phyloP scores from a whole-genome alignment of 1,140 invertebrate species.

The Musca vetustissima region DNA sequence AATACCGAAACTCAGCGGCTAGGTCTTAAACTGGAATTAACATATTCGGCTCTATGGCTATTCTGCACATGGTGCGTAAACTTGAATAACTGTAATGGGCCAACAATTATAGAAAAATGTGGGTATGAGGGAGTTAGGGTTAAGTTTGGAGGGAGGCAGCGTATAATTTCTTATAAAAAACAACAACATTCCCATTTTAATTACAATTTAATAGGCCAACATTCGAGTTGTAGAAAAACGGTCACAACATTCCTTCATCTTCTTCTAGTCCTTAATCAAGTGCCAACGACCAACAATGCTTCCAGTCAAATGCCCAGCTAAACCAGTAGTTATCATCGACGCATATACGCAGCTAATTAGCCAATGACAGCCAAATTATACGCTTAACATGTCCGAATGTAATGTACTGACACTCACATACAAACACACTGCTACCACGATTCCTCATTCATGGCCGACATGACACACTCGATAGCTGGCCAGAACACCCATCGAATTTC shows the following conservation, averaged over 20 bases:
- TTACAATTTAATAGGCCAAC: conserved; percentile 29
- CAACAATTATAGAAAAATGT: conserved; percentile 4
- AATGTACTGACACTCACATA: neutral
- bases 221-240: neutral
- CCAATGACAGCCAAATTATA: conserved; percentile 32
- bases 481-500: neutral
- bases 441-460: neutral
- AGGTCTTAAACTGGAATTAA: neutral
- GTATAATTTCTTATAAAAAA: neutral
- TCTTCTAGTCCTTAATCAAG: neutral
- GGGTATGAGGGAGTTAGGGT: too few relatives aligned
- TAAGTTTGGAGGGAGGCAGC: too few relatives aligned
- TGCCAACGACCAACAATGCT: neutral
- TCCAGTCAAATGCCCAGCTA: neutral
- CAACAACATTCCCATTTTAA: conserved; percentile 27
- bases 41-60: neutral
- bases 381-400: conserved; percentile 17
- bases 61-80: conserved; percentile 12
- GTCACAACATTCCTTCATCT: neutral
- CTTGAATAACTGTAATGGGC: neutral
- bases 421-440: neutral
- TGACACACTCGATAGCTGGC: neutral
- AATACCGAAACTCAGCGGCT: too few relatives aligned
- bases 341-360: conserved; percentile 26
- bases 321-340: neutral